phyloP scores from a whole-genome alignment of 2,888 invertebrate genomes.

The Drosophila cracens region DNA sequence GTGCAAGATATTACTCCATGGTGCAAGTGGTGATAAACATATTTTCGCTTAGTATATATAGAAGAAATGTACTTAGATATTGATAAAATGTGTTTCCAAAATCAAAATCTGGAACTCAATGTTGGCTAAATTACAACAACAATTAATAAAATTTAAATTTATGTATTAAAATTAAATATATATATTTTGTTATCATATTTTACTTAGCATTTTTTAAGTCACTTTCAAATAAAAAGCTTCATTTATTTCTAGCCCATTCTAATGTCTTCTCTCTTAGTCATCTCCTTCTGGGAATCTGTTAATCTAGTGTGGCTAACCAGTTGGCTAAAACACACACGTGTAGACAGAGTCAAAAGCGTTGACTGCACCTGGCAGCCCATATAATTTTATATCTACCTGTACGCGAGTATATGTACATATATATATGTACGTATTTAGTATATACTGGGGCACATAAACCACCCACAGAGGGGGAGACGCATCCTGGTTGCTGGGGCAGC shows the following conservation, averaged over 20 bases:
- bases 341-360: constrained; percentile 64
- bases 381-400: constrained; percentile 61
- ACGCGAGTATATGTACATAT: constrained; percentile 9
- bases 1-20: not conserved
- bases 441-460: constrained; percentile 36
- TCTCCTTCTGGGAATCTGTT: constrained; percentile 31
- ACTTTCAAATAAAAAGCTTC: not conserved
- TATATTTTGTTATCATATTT: not conserved
- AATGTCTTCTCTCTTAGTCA: not conserved
- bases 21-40: not conserved
- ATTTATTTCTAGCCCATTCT: not conserved
- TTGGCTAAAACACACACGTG: constrained; percentile 23
- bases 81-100: no score
- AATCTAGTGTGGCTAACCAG: constrained; percentile 41
- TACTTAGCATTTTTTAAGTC: not conserved
- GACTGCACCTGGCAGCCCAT: constrained; percentile 74
- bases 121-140: no score
- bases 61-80: not conserved
- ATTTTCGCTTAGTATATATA: no score
- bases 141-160: no score
- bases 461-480: constrained; percentile 12
- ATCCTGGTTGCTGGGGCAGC: constrained; percentile 29
- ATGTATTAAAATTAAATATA: no score
- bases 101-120: no score
- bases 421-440: constrained; percentile 15